phyloP scores from a whole-genome alignment of 2,797 vertebrate species.

The Sparidentex hasta region DNA sequence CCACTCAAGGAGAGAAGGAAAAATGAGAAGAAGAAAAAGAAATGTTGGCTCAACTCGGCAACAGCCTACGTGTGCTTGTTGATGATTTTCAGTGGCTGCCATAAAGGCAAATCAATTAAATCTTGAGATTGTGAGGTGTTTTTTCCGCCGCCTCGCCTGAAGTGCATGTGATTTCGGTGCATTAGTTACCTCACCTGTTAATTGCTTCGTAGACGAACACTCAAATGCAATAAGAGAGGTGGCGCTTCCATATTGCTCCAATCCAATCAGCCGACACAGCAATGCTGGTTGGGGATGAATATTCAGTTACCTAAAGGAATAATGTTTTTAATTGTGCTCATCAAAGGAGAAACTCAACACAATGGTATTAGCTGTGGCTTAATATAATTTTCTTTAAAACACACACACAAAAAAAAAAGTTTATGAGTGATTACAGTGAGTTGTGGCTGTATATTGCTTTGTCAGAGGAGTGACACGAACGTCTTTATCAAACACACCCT shows the following conservation, averaged over 20 bases:
- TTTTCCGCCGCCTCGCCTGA: conserved; percentile 58
- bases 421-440: conserved; percentile 36
- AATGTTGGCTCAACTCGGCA: conserved; percentile 63
- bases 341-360: conserved; percentile 29
- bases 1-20: conserved; percentile 40
- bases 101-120: conserved; percentile 83
- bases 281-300: conserved; percentile 52
- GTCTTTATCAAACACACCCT: conserved; percentile 46
- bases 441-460: conserved; percentile 23
- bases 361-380: conserved; percentile 21
- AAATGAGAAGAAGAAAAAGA: conserved; percentile 20
- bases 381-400: conserved; percentile 25
- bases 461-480: conserved; percentile 26
- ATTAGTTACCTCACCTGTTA: conserved; percentile 70
- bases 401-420: conserved; percentile 18
- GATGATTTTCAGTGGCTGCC: conserved; percentile 73
- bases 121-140: conserved; percentile 60
- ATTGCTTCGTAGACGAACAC: conserved; percentile 71
- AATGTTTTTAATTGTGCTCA: conserved; percentile 40
- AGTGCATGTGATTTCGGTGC: conserved; percentile 63
- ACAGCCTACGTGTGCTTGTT: conserved; percentile 70
- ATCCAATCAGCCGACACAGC: conserved; percentile 71
- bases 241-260: conserved; percentile 61
- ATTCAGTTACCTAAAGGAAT: conserved; percentile 41
- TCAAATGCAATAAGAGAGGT: conserved; percentile 64